Evolutionary conservation across 2,113 vertebrate genomes (phyloP).

Genomic region (Condylura cristata): DNA sequence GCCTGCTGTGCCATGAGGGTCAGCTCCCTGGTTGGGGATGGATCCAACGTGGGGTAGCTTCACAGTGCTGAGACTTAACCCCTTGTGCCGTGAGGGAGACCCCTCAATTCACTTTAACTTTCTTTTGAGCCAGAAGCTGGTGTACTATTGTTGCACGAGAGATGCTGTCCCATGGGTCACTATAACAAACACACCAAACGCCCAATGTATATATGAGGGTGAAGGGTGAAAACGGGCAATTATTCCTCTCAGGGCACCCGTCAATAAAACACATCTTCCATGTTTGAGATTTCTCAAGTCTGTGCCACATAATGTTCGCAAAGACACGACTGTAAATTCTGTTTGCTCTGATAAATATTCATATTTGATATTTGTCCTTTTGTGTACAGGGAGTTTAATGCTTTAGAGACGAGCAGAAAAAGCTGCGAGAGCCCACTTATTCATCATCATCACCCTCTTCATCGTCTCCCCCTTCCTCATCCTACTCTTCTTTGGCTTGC

Average conservation of each 20-base stretch:
- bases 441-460: too few relatives aligned
- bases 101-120: not conserved
- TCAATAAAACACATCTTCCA: not conserved
- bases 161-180: not conserved
- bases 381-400: too few relatives aligned
- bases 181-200: not conserved
- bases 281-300: not conserved
- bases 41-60: too few relatives aligned
- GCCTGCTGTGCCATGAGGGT: too few relatives aligned
- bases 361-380: not conserved
- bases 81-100: too few relatives aligned
- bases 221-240: not conserved
- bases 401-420: too few relatives aligned
- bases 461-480: too few relatives aligned
- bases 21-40: too few relatives aligned
- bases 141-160: not conserved
- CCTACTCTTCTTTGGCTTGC: too few relatives aligned
- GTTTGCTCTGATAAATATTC: slow-evolving; percentile 1
- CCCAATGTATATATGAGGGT: not conserved
- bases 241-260: not conserved
- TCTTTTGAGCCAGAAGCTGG: not conserved
- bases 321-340: not conserved
- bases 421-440: too few relatives aligned
- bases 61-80: too few relatives aligned
- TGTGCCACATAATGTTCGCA: not conserved